Percentiles rank a stretch among this genome's conserved stretches.
Conservation (phyloP, 37 sponge, comb jelly and placozoan species). For the Aplysina aerophoba region DNA sequence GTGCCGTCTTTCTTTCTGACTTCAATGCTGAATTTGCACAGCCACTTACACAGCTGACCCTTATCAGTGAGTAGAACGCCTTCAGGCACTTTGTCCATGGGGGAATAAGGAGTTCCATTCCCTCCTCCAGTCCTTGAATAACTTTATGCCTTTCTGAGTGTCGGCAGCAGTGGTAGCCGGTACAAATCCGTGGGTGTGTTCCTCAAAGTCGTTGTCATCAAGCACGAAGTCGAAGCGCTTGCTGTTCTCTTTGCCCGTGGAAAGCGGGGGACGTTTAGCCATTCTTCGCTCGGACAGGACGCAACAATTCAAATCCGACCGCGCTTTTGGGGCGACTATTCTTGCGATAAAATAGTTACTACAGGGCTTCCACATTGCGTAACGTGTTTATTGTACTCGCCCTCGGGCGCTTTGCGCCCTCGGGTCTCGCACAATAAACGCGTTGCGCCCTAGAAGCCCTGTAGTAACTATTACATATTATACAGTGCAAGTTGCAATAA, state of each 20-base stretch:
- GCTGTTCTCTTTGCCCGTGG: not conserved
- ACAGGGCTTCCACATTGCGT: no score
- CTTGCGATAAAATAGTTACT: no score
- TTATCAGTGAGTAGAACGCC: not conserved
- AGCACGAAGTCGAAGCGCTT: not conserved
- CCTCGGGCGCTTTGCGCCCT: no score
- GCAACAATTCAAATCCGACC: not conserved
- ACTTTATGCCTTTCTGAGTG: not conserved
- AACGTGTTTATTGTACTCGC: no score
- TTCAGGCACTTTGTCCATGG: no score
- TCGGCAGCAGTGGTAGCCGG: not conserved
- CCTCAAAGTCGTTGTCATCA: not conserved
- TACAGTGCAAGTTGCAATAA: no score
- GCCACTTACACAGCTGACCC: not conserved
- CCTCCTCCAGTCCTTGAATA: not conserved
- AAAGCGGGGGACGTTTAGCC: constrained; percentile 1
- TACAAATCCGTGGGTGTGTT: not conserved
- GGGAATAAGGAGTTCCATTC: not conserved
- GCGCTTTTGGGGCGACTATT: constrained; percentile 2
- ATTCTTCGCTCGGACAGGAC: not conserved
- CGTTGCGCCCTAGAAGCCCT: no score
- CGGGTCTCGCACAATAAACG: no score
- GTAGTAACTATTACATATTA: no score
- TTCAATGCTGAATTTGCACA: not conserved
- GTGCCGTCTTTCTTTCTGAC: not conserved